Evolutionary conservation across 2,113 vertebrate species (phyloP).

Genomic region (Neolamprologus ventralis): DNA sequence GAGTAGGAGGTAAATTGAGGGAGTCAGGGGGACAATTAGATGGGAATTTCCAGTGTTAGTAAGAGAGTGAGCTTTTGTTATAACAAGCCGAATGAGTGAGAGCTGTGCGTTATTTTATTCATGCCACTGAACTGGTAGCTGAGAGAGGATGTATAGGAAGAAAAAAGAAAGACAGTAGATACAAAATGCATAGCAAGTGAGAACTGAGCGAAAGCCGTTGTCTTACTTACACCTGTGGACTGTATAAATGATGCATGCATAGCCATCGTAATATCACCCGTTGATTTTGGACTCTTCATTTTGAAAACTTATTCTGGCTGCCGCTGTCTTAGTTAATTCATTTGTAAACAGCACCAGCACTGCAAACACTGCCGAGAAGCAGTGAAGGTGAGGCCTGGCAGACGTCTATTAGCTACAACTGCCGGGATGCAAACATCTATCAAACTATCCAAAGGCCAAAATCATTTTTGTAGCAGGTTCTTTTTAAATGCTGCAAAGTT

Average conservation of each 20-base stretch:
- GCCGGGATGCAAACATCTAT: neutral
- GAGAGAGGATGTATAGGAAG: neutral
- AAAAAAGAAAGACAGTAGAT: neutral
- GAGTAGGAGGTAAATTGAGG: slow-evolving; percentile 54
- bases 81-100: neutral
- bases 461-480: neutral
- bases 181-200: neutral
- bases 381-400: neutral
- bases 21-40: slow-evolving; percentile 49
- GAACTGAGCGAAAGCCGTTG: neutral
- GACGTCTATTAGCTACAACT: accelerated
- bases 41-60: slow-evolving; percentile 58
- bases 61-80: slow-evolving; percentile 30
- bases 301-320: neutral
- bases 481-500: neutral
- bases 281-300: neutral
- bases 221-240: neutral
- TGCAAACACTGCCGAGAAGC: accelerated
- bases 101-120: neutral
- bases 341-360: neutral
- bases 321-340: neutral
- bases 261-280: accelerated
- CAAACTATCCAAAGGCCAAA: neutral
- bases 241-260: neutral
- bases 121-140: neutral